Percentiles rank a stretch among this genome's conserved stretches.
Conservation (phyloP, 2,113 vertebrate species). For the Rhombomys opimus region DNA sequence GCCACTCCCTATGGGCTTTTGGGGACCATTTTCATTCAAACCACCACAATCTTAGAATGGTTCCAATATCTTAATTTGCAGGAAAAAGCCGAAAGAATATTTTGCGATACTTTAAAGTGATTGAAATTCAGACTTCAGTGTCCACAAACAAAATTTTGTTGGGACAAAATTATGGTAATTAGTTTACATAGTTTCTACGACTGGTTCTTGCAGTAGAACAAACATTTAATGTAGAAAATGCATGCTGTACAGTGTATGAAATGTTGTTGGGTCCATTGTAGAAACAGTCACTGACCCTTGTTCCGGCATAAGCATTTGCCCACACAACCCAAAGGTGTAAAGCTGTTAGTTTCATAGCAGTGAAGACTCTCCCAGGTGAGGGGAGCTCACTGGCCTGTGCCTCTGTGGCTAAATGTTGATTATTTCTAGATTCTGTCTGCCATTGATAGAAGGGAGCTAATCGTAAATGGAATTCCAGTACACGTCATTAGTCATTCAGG, state of each 20-base stretch:
- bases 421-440: slow-evolving; percentile 35
- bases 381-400: background rate
- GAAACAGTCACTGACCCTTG: background rate
- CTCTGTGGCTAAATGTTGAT: slow-evolving; percentile 26
- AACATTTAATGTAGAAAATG: background rate
- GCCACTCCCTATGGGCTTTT: background rate
- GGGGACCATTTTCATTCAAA: background rate
- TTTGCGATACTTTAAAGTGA: slow-evolving; percentile 35
- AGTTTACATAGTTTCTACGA: background rate
- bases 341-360: background rate
- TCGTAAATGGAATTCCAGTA: slow-evolving; percentile 16
- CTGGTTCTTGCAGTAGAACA: background rate
- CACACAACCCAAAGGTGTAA: background rate
- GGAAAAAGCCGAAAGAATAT: slow-evolving; percentile 20
- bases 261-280: background rate
- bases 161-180: background rate
- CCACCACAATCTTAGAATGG: background rate
- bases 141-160: background rate
- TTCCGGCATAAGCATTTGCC: slow-evolving; percentile 21
- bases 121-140: slow-evolving; percentile 59
- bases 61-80: slow-evolving; percentile 43
- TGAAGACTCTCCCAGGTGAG: background rate
- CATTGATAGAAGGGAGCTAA: background rate
- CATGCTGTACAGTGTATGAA: background rate
- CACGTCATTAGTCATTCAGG: slow-evolving; percentile 28